These are phyloP conservation scores for Sesamia nonagrioides DNA, from an alignment of 1,140 invertebrate species.

Conservation along the genomic window DNA sequence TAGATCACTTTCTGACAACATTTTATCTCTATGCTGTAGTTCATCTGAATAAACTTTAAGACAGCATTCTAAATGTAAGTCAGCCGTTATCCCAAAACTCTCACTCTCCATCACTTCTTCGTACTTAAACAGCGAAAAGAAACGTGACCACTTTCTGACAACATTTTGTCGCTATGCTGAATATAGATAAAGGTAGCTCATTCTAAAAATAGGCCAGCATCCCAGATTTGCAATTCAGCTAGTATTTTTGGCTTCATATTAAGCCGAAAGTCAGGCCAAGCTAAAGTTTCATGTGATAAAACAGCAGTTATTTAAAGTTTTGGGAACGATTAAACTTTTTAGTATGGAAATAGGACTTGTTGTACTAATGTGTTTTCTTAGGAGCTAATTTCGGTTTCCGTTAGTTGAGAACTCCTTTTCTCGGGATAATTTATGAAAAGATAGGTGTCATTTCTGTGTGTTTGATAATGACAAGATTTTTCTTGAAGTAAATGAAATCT, in stretches of 20 bases:
- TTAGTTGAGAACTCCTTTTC: neutral
- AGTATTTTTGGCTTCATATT: slow-evolving; percentile 33
- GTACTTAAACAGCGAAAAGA: no score
- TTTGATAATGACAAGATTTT: neutral
- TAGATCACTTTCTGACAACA: no score
- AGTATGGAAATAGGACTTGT: slow-evolving; percentile 5
- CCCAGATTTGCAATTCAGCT: slow-evolving; percentile 10
- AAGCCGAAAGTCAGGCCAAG: slow-evolving; percentile 3
- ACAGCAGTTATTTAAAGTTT: slow-evolving; percentile 10
- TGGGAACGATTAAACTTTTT: slow-evolving; percentile 17
- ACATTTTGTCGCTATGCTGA: neutral
- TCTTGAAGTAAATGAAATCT: neutral
- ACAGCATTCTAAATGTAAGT: no score
- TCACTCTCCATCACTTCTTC: no score
- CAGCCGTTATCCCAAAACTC: no score
- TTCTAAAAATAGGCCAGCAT: slow-evolving; percentile 18
- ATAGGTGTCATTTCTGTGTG: neutral
- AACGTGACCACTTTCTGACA: no score
- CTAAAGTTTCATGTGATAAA: slow-evolving; percentile 1
- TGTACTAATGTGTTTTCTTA: slow-evolving; percentile 2
- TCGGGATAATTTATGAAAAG: neutral
- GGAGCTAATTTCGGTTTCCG: neutral
- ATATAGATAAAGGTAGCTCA: neutral
- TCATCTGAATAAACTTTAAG: no score
- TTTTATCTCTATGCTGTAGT: no score